A percentile compares a stretch with the other conserved stretches of the same genome.
phyloP scores from a whole-genome alignment of 1,140 invertebrate species.

The Lepidotrigona ventralis region DNA sequence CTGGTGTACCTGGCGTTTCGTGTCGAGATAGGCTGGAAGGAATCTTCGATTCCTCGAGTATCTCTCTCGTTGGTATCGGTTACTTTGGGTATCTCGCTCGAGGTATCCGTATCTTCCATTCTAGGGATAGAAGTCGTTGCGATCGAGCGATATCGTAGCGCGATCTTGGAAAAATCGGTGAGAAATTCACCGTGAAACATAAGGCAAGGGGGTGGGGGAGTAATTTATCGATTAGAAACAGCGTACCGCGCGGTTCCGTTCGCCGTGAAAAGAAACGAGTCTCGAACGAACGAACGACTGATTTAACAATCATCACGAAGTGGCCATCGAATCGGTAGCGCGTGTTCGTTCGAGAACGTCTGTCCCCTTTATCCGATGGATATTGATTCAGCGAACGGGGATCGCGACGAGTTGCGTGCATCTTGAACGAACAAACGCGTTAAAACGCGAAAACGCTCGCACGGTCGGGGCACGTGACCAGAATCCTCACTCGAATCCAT shows the following conservation, averaged over 20 bases:
- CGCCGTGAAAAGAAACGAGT: conserved; percentile 31
- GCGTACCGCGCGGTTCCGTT: conserved; percentile 12
- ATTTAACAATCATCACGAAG: not conserved
- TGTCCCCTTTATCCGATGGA: conserved; percentile 11
- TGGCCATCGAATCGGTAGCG: not conserved
- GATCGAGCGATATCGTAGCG: conserved; percentile 4
- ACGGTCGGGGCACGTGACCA: not conserved
- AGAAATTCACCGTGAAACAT: conserved; percentile 17
- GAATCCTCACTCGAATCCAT: not conserved
- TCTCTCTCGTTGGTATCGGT: conserved; percentile 5
- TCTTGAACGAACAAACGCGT: not conserved
- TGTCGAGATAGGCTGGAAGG: not conserved
- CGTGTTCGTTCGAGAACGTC: not conserved
- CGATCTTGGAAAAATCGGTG: conserved; percentile 7
- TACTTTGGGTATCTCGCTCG: not conserved
- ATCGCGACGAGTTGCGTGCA: conserved; percentile 5
- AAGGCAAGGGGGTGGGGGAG: not conserved
- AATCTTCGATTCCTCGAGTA: not conserved
- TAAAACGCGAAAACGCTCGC: not conserved
- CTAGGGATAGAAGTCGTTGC: not conserved
- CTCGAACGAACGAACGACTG: conserved; percentile 7
- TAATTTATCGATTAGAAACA: conserved; percentile 54
- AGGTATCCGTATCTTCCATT: not conserved
- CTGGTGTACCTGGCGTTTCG: conserved; percentile 23
- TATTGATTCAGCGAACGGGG: conserved; percentile 31